Percentiles rank a stretch among this genome's conserved stretches.
phyloP scores from a whole-genome alignment of 2,888 invertebrate species.

The Criorhina ranunculi region DNA sequence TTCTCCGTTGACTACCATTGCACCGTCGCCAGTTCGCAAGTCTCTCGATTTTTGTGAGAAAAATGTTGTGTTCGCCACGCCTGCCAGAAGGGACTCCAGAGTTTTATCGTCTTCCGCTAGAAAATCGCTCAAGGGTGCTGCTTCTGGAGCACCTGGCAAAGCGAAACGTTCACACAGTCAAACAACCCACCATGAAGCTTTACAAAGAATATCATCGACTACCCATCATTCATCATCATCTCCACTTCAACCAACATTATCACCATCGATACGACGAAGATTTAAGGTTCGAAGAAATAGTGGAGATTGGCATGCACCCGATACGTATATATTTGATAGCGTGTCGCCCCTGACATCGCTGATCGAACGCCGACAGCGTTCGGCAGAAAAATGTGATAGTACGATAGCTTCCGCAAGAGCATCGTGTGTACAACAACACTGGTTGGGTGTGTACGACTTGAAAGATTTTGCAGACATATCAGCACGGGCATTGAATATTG shows the following conservation, averaged over 20 bases:
- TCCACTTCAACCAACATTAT: slow-evolving; percentile 76
- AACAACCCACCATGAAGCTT: slow-evolving; percentile 85
- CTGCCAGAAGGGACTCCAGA: slow-evolving; percentile 76
- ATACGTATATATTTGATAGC: slow-evolving; percentile 85
- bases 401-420: slow-evolving; percentile 77
- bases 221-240: slow-evolving; percentile 80
- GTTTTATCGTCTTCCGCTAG: slow-evolving; percentile 72
- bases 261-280: slow-evolving; percentile 47
- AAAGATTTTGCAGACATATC: slow-evolving; percentile 62
- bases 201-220: slow-evolving; percentile 86
- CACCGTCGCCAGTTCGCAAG: slow-evolving; percentile 51
- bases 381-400: slow-evolving; percentile 68
- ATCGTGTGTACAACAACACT: slow-evolving; percentile 82
- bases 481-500: slow-evolving; percentile 75
- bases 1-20: slow-evolving; percentile 28
- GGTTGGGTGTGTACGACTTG: slow-evolving; percentile 80
- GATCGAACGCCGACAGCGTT: slow-evolving; percentile 66
- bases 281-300: slow-evolving; percentile 49
- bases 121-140: slow-evolving; percentile 57
- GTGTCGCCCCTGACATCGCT: slow-evolving; percentile 78
- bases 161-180: slow-evolving; percentile 77
- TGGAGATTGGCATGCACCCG: slow-evolving; percentile 85
- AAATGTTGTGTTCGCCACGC: slow-evolving; percentile 67
- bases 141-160: slow-evolving; percentile 58
- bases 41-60: slow-evolving; percentile 48